Base-by-base conservation (phyloP, 2,113 vertebrate species). In the Lates calcarifer region DNA sequence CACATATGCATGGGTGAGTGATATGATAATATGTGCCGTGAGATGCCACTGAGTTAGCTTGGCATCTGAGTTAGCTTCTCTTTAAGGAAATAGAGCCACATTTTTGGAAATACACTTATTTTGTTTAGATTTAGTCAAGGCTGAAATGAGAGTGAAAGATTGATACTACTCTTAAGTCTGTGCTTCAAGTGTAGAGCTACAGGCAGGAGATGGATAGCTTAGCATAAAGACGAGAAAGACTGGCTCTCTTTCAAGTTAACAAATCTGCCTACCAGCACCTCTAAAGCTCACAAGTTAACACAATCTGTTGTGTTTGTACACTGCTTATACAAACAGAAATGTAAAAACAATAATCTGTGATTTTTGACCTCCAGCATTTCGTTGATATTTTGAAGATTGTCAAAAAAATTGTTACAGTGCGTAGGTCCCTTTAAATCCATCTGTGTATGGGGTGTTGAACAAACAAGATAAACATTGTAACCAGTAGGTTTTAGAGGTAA, bases 31-130 rank as follows among this genome's bases (percentile, higher is more conserved):
- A 64, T 63, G 33, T 17, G 28, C 41, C 8, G 43, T 51, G 22
- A 65, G 58, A 55, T 35, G 26, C 61, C 7, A 49, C 47, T 53
- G 41, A 77, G 35, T 69, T n/a, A n/a, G n/a, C n/a, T n/a, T n/a
- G n/a, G n/a, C n/a, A n/a, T n/a, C n/a, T n/a, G n/a, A n/a, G n/a
- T n/a, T 47, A 31, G 60, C 22, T 18, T 6, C 28, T 29, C 18
- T 66, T 83, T 65, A 20, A 58, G 65, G 41, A 33, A 65, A 53
- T 1, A 28, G 3, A 43, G 57, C 11, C 2, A 37, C 15, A 51
- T 71, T 70, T 24, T 24, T 2, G 22, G 29, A 68, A 45, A 35
- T 11, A 37, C 9, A 12, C 39, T 58, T 49, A 20, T 51, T 31
- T 18, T 20, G 8, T 55, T 47, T 29, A n/a, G n/a, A n/a, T n/a